Evolutionary conservation across 2,113 vertebrate genomes (phyloP), one percentile per base, ranked within the genome.

Genomic region (Forbesichthys papilliferus): DNA sequence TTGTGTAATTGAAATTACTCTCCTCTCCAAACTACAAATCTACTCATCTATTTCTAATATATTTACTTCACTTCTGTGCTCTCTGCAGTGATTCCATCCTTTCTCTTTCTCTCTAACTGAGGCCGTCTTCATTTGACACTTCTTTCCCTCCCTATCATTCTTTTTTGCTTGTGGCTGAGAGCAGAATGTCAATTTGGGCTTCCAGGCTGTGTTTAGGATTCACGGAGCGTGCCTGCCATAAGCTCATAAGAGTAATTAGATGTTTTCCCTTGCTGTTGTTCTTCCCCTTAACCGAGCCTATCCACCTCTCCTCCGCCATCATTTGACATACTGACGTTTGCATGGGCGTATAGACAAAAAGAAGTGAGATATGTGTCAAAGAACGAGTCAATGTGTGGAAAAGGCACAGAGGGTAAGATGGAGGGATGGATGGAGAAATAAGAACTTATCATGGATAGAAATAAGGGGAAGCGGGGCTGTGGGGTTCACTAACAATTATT

Each of bases 221-320:
- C 71, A 69, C 68, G 69, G 12, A 5, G 68, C 61, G 68, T 81
- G 60, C 64, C 71, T 48, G 58, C 70, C 66, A 56, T 72, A 75
- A 86, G 73, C 78, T 79, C 64, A 66, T 75, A 81, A 73, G 68
- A 71, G 73, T 84, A 82, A 88, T 85, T 84, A 82, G 62, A 84
- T 75, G 75, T 77, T 83, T 71, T 67, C 64, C 59, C 64, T 61
- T 46, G 33, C 63, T 63, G 75, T 79, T 82, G 77, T 74, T 80
- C 68, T 74, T 68, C 61, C 63, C 53, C 73, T 74, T 81, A 79
- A 86, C 73, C 58, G 69, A 65, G 60, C 69, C 64, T 48, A 64
- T 79, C 3, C 55, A 71, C 52, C 48, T 77, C 77, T 75, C 51
- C 63, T 74, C 48, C 63, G 67, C 58, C 48, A 48, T 74, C 65